A percentile compares a stretch with the other conserved stretches of the same genome.
phyloP scores from a whole-genome alignment of 2,113 vertebrate species.

The Channa maculata region DNA sequence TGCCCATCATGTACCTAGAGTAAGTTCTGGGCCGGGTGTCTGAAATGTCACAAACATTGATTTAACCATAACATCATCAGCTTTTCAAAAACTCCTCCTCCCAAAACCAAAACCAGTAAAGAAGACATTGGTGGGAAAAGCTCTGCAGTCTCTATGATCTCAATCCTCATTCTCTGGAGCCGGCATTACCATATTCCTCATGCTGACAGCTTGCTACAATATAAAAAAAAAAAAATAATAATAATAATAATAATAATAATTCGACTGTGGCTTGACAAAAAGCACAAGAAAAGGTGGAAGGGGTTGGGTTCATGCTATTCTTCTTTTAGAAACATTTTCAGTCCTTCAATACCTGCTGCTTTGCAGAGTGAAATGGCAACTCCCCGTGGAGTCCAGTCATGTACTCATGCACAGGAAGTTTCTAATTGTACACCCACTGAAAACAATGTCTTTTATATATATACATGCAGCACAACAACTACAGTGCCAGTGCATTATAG shows the following conservation, averaged over 20 bases:
- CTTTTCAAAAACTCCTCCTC: slow-evolving; percentile 7
- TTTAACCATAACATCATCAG: slow-evolving; percentile 15
- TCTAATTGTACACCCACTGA: slow-evolving; percentile 51
- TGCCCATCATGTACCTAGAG: not conserved
- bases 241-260: too few relatives aligned
- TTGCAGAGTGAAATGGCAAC: slow-evolving; percentile 51
- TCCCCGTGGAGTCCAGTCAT: slow-evolving; percentile 42
- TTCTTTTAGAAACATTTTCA: slow-evolving; percentile 61
- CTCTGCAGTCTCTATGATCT: slow-evolving; percentile 20
- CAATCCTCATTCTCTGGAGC: slow-evolving; percentile 20
- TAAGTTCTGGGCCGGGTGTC: slow-evolving; percentile 33
- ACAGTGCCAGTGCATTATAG: not conserved
- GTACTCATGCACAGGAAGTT: slow-evolving; percentile 42
- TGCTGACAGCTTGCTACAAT: slow-evolving; percentile 44
- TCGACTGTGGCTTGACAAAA: slow-evolving; percentile 43
- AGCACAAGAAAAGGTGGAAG: slow-evolving; percentile 75
- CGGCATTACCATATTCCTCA: slow-evolving; percentile 56
- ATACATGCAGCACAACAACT: not conserved
- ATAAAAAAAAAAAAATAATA: too few relatives aligned
- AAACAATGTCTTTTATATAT: slow-evolving; percentile 26
- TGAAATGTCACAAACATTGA: slow-evolving; percentile 36
- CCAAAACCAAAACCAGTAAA: slow-evolving; percentile 28
- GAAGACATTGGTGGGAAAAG: slow-evolving; percentile 47
- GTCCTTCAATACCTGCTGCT: slow-evolving; percentile 57
- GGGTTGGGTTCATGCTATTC: slow-evolving; percentile 63